Conservation (phyloP, 2,888 invertebrate genomes). For the Tanypteryx hageni region DNA sequence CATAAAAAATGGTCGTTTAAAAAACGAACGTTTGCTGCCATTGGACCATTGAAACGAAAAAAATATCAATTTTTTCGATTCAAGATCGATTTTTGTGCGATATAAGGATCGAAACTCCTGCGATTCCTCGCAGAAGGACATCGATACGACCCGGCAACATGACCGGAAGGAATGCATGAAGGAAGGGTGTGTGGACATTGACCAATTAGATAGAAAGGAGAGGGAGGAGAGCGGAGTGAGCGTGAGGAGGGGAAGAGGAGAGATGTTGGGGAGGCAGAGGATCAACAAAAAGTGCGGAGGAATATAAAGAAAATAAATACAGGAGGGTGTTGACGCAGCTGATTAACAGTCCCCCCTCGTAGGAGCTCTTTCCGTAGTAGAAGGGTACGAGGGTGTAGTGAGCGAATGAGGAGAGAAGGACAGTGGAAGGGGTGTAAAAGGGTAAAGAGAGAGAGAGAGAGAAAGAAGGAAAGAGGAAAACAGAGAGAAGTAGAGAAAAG, state of each 20-base stretch:
- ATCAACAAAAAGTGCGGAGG: slow-evolving; percentile 63
- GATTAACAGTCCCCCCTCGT: slow-evolving; percentile 52
- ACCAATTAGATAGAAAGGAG: slow-evolving; percentile 33
- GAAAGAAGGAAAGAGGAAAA: neutral
- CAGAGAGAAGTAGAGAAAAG: neutral
- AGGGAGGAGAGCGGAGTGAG: neutral
- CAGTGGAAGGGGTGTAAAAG: neutral
- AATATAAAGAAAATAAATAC: slow-evolving; percentile 63
- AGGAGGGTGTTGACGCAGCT: slow-evolving; percentile 62
- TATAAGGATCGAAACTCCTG: neutral
- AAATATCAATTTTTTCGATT: neutral
- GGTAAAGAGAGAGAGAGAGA: neutral
- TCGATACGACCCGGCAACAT: neutral
- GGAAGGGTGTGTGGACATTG: slow-evolving; percentile 27
- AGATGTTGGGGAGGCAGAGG: slow-evolving; percentile 5
- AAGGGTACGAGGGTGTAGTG: slow-evolving; percentile 19
- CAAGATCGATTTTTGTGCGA: neutral
- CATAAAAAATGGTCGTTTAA: too few relatives aligned
- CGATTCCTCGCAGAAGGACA: neutral
- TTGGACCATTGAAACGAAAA: neutral
- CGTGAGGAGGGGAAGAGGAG: neutral
- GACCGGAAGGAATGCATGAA: neutral
- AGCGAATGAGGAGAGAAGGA: neutral
- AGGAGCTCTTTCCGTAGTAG: slow-evolving; percentile 13
- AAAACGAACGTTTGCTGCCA: too few relatives aligned